Evolutionary conservation across 2,797 vertebrate species (phyloP).

Genomic region (Anableps anableps): DNA sequence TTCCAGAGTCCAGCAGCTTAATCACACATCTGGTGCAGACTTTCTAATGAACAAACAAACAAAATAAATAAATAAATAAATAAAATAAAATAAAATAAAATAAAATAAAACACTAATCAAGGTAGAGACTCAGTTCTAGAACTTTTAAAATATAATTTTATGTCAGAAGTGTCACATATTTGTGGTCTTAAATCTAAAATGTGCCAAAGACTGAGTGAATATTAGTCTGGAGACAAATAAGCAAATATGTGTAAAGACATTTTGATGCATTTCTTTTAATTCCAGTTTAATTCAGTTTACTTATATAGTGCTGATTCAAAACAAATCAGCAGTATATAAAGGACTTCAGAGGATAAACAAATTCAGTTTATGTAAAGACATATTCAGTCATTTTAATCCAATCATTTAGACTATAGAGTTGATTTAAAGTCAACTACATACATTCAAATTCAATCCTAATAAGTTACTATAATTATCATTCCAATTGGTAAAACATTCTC

Average conservation of each 20-base stretch:
- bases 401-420: no score
- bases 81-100: no score
- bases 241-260: neutral
- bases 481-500: neutral
- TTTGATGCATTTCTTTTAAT: conserved; percentile 1
- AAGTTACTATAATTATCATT: neutral
- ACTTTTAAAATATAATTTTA: neutral
- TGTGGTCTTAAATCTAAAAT: neutral
- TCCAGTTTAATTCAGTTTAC: neutral
- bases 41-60: conserved; percentile 4
- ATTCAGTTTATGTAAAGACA: neutral
- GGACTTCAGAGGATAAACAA: neutral
- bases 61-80: no score
- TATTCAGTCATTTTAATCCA: neutral
- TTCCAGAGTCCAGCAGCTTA: conserved; percentile 14
- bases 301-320: neutral
- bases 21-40: conserved; percentile 8
- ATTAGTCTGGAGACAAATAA: neutral
- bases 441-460: neutral
- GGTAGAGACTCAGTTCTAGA: neutral
- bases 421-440: neutral
- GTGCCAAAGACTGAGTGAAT: neutral
- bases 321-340: neutral
- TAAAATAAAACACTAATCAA: conserved; percentile 7
- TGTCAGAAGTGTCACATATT: neutral